These are phyloP conservation scores for Germaria angustata DNA, from an alignment of 2,888 invertebrate genomes.

Conservation along the genomic window DNA sequence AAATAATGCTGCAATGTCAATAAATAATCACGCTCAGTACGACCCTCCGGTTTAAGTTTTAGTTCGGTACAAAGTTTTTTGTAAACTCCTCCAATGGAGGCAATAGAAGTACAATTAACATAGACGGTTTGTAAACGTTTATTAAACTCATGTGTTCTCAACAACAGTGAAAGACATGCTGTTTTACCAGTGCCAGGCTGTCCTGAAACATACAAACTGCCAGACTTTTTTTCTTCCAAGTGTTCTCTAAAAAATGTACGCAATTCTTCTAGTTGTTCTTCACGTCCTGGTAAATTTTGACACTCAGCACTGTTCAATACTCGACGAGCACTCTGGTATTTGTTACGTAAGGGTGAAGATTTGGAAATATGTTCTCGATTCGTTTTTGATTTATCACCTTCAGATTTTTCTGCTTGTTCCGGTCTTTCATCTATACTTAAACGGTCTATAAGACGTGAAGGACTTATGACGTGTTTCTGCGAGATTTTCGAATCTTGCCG, in stretches of 20 bases:
- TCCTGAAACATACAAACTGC: constrained; percentile 95
- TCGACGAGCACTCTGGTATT: constrained; percentile 79
- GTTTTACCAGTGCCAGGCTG: constrained; percentile 98
- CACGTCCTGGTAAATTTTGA: constrained; percentile 86
- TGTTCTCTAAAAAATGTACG: constrained; percentile 85
- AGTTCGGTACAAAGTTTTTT: constrained; percentile 88
- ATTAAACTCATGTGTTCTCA: constrained; percentile 83
- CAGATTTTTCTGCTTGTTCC: constrained; percentile 17
- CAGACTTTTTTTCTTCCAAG: constrained; percentile 84
- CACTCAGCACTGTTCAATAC: constrained; percentile 80
- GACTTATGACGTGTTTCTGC: constrained; percentile 75
- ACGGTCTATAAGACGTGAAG: constrained; percentile 75
- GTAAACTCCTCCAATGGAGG: constrained; percentile 90
- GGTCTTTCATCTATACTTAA: constrained; percentile 76
- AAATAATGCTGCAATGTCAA: constrained; percentile 86
- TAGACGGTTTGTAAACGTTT: constrained; percentile 83
- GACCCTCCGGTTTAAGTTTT: constrained; percentile 82
- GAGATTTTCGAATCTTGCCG: constrained; percentile 66
- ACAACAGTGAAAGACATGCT: constrained; percentile 88
- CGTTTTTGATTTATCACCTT: not conserved
- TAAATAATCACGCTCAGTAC: constrained; percentile 85
- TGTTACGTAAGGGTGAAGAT: constrained; percentile 71
- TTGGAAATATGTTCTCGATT: not conserved
- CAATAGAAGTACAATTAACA: constrained; percentile 92
- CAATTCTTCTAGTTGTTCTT: constrained; percentile 87